phyloP scores from a whole-genome alignment of 2,113 vertebrate genomes.

The Limnothrissa miodon region DNA sequence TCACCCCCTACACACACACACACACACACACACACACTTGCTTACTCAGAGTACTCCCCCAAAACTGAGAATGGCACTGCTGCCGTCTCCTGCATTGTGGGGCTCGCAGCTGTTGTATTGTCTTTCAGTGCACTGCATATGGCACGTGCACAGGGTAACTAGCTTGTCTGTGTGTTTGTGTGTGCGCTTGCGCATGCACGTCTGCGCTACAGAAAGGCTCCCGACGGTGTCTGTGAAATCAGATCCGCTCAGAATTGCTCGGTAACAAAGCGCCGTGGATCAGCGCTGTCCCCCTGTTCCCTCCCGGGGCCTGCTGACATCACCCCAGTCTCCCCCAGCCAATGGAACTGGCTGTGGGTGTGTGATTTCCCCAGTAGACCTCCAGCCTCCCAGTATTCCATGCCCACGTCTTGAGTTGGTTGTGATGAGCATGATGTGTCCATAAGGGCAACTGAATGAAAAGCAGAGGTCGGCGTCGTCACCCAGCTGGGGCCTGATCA shows the following conservation, averaged over 20 bases:
- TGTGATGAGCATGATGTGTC: background rate
- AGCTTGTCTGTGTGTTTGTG: slow-evolving; percentile 1
- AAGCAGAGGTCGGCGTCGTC: background rate
- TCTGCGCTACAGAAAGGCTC: background rate
- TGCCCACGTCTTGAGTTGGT: background rate
- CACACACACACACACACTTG: background rate
- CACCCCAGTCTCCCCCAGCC: background rate
- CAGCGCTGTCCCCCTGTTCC: background rate
- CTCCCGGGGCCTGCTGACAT: background rate
- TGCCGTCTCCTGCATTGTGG: slow-evolving; percentile 55
- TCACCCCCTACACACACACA: background rate
- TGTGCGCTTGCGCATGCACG: slow-evolving; percentile 4
- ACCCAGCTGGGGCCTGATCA: background rate
- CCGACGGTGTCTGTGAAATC: background rate
- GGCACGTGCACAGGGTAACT: slow-evolving; percentile 54
- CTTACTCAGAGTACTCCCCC: background rate
- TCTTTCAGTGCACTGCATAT: slow-evolving; percentile 61
- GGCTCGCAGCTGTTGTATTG: slow-evolving; percentile 69
- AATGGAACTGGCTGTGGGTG: background rate
- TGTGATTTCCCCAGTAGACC: background rate
- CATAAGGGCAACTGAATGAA: background rate
- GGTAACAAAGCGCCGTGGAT: background rate
- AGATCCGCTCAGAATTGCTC: background rate
- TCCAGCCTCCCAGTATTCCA: background rate
- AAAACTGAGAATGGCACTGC: slow-evolving; percentile 42